Evolutionary conservation across 2,888 invertebrate genomes (phyloP), one percentile per base, ranked within the genome.

Genomic region (Melitaea athalia): DNA sequence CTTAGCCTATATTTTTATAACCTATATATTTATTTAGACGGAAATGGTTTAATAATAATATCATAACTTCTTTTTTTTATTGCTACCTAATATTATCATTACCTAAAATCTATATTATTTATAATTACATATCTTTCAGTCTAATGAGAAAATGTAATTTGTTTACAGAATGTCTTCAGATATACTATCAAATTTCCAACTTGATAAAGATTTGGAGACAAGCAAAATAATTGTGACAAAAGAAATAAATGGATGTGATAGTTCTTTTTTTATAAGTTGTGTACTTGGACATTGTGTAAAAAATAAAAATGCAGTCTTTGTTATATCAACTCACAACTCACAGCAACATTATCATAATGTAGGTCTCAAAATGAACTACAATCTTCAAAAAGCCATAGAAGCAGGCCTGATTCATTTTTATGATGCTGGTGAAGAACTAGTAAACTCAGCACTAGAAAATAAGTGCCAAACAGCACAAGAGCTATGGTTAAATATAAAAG

Each of bases 301-400:
- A 75, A 94, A 94, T 71, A 94, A 94, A 70, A 87, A 92, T 67
- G 93, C 93, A 64, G 86, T 95, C 7, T 90, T 96, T 76, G 86
- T 96, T 60, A 88, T 96, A 61, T 94, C 95, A 62, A 91, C 95
- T 70, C 96, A 96, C 81, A 95, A 96, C 78, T 94, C 95, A 2
- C 89, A 95, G 60, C 93, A 94, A 64, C 96, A 97, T 81, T 97
- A 96, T 79, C 95, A 96, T 70, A 95, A 95, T 85, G 94, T 96
- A 47, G 95, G 96, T 14, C 94, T 95, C 79, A 95, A 95, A 78
- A 91, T 96, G 79, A 96, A 96, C 62, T 96, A 95, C 79, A 96
- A 96, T 82, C 85, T 96, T 45, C 92, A 93, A 66, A 92, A 85
- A 76, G 79, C 85, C 70, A 77, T 93, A 71, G 85, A 93, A 11